Base-by-base conservation (phyloP, 2,113 vertebrate genomes). In the Colossoma macropomum region DNA sequence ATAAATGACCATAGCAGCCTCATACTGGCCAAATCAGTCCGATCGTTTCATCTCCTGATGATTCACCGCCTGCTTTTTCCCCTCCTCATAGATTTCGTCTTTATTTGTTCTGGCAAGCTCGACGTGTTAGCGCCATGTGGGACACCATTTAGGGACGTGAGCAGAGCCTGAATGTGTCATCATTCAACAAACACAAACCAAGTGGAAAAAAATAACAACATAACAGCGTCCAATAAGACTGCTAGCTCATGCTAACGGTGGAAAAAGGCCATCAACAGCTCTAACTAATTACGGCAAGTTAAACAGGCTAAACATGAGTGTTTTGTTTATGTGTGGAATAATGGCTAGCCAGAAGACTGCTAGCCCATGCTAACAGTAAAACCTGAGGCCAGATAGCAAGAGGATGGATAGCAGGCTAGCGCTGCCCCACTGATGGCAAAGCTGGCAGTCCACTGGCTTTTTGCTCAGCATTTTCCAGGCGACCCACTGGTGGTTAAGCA, bases 101-200 rank as follows among this genome's bases (percentile, higher is more conserved):
- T 85, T 79, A 82, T 82, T 82, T 77, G 81, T 82, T 82, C 81
- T 82, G 81, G 81, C 81, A 77, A 59, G 81, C 74, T 73, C 73
- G 45, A 69, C 48, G 62, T 76, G 73, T 68, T 72, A 66, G 80
- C 83, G 60, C 68, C 86, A 85, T 79, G 80, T 83, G 83, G 65
- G 73, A 59, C 68, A 54, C 80, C 83, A 80, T 85, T 77, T 83
- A 72, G 80, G 76, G 86, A 77, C 71, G 32, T 73, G 32, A 80
- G 62, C 69, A 68, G 56, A 81, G 54, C 59, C 56, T 30, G 68
- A 81, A 75, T 80, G 80, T 85, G 83, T 87, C 86, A 87, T 81
- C 68, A 23, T 75, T 81, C 54, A 81, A 79, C 75, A 73, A 77
- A 83, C 72, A 75, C 13, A 74, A 75, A 75, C 59, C 32, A 28